These are phyloP conservation scores for Ardeotis arabs DNA, from an alignment of 2,113 vertebrate species.

Conservation along the genomic window DNA sequence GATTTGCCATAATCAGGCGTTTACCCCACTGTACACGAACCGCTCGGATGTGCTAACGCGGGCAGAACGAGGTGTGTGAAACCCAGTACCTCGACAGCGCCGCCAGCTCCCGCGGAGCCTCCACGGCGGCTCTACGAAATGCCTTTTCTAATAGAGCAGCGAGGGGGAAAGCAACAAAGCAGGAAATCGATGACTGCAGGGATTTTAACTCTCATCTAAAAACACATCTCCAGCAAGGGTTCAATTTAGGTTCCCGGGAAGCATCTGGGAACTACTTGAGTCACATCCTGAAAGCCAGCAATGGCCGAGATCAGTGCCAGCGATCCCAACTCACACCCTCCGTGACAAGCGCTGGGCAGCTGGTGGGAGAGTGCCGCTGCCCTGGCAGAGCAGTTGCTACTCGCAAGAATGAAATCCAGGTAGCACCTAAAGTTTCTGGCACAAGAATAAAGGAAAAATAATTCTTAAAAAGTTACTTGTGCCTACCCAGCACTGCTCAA, in stretches of 20 bases:
- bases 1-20: neutral
- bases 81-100: neutral
- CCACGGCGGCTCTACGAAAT: accelerated
- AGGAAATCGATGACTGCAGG: neutral
- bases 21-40: too few species aligned
- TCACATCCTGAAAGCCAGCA: neutral
- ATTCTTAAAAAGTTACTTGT: neutral
- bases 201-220: neutral
- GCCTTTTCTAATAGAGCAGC: neutral
- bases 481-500: neutral
- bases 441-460: neutral
- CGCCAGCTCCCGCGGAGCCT: neutral
- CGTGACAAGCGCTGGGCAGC: accelerated
- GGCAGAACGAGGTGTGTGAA: neutral
- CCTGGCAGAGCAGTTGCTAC: neutral
- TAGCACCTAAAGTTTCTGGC: neutral
- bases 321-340: accelerated
- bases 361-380: neutral
- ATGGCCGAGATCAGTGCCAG: neutral
- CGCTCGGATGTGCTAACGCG: neutral
- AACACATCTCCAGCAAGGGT: neutral
- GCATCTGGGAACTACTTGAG: neutral
- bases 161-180: neutral
- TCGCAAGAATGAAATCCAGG: neutral
- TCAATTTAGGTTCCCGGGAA: neutral